A percentile compares a stretch with the other conserved stretches of the same genome.
Evolutionary conservation across 2,888 invertebrate species (phyloP).

Genomic region (Rhingia campestris): DNA sequence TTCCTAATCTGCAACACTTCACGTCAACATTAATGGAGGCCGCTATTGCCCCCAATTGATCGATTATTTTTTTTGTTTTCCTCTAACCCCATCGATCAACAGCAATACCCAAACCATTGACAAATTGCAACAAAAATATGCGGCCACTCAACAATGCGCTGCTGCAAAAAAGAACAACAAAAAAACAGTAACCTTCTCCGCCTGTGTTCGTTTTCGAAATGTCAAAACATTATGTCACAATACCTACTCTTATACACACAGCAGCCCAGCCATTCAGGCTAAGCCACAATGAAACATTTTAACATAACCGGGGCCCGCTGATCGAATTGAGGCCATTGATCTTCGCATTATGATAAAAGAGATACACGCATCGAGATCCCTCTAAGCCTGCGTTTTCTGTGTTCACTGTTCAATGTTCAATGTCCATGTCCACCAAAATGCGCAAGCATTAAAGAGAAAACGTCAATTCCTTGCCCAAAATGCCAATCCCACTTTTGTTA

Average conservation of each 20-base stretch:
- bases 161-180: conserved; percentile 5
- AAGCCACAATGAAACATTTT: conserved; percentile 39
- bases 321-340: conserved; percentile 73
- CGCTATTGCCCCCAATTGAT: not conserved
- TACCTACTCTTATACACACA: conserved; percentile 27
- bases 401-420: not conserved
- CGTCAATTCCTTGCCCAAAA: conserved; percentile 70
- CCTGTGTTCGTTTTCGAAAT: conserved; percentile 57
- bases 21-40: conserved; percentile 34
- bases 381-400: conserved; percentile 30
- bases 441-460: conserved; percentile 59
- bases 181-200: conserved; percentile 23
- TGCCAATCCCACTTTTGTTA: conserved; percentile 72
- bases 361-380: conserved; percentile 59
- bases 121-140: conserved; percentile 53
- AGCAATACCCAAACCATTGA: conserved; percentile 35
- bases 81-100: conserved; percentile 49
- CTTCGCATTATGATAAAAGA: conserved; percentile 63
- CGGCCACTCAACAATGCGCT: conserved; percentile 29
- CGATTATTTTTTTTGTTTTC: not conserved
- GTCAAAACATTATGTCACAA: conserved; percentile 74
- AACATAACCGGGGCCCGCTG: conserved; percentile 44
- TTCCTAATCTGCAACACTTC: not conserved
- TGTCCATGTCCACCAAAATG: conserved; percentile 34
- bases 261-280: conserved; percentile 17